Evolutionary conservation across 2,113 vertebrate genomes (phyloP).

Genomic region (Erpornis zantholeuca): DNA sequence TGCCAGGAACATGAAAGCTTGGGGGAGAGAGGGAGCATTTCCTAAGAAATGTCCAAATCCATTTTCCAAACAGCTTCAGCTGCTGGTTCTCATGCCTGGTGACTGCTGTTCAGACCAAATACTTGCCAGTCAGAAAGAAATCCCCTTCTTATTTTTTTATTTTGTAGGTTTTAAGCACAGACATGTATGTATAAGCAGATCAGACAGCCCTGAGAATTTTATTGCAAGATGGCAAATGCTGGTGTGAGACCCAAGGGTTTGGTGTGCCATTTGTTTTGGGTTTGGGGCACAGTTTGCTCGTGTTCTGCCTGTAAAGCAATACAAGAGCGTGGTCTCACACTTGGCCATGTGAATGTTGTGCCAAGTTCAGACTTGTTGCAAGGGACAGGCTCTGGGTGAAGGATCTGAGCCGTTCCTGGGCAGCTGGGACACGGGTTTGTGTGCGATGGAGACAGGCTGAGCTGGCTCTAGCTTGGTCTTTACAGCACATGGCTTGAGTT

Average conservation of each 20-base stretch:
- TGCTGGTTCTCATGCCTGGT: not conserved
- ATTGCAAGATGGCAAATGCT: not conserved
- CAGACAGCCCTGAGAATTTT: not conserved
- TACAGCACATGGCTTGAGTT: fast-evolving
- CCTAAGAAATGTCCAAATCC: not conserved
- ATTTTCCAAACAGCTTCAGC: constrained; percentile 3
- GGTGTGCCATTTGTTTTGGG: not conserved
- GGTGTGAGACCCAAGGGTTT: not conserved
- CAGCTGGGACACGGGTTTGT: not conserved
- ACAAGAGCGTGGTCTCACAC: fast-evolving
- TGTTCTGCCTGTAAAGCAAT: not conserved
- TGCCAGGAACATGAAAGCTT: not conserved
- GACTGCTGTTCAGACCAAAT: not conserved
- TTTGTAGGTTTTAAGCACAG: not conserved
- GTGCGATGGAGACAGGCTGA: not conserved
- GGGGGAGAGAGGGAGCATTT: not conserved
- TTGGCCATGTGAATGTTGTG: not conserved
- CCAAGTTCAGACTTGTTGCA: not conserved
- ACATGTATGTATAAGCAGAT: not conserved
- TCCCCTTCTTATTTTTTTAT: not conserved
- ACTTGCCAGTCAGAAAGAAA: not conserved
- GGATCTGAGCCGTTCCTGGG: not conserved
- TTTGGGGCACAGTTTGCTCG: not conserved
- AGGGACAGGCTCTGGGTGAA: not conserved
- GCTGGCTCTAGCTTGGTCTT: not conserved